Evolutionary conservation across 2,113 vertebrate species (phyloP).

Genomic region (Astatotilapia flaviijosephi): DNA sequence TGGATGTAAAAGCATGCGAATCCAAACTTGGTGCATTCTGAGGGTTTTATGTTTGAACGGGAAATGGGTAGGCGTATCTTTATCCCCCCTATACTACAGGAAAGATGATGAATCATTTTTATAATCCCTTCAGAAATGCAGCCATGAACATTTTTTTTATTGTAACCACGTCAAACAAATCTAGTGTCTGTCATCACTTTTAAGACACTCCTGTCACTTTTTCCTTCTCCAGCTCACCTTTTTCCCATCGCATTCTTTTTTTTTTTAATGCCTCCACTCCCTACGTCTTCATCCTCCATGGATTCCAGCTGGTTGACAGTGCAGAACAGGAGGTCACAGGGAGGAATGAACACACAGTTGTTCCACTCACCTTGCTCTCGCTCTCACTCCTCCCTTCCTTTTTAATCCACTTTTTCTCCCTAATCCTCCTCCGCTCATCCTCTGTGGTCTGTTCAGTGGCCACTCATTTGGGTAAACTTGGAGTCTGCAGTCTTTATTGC

Average conservation of each 20-base stretch:
- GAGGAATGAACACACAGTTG: not conserved
- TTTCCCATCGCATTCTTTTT: not conserved
- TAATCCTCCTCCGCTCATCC: slow-evolving; percentile 12
- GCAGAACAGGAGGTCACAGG: slow-evolving; percentile 40
- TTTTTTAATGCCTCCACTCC: not conserved
- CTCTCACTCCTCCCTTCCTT: not conserved
- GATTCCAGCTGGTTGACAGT: slow-evolving; percentile 36
- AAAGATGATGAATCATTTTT: slow-evolving; percentile 33
- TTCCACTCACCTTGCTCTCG: slow-evolving; percentile 10
- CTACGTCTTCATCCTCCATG: not conserved
- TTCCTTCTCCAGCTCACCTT: not conserved
- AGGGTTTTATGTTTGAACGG: not conserved
- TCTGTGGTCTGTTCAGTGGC: not conserved
- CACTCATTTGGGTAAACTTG: slow-evolving; percentile 3
- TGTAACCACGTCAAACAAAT: slow-evolving; percentile 17
- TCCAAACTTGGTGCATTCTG: not conserved
- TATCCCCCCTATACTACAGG: not conserved
- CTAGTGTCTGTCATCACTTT: slow-evolving; percentile 12
- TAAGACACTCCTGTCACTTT: not conserved
- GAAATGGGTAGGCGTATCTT: not conserved
- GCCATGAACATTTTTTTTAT: slow-evolving; percentile 11
- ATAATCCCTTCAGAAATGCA: slow-evolving; percentile 31
- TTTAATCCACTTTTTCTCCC: not conserved
- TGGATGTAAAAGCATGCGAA: not conserved
- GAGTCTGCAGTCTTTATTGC: slow-evolving; percentile 28